Percentiles rank a stretch among this genome's conserved stretches.
phyloP scores from a whole-genome alignment of 2,113 vertebrate genomes.

The Ranitomeya imitator region DNA sequence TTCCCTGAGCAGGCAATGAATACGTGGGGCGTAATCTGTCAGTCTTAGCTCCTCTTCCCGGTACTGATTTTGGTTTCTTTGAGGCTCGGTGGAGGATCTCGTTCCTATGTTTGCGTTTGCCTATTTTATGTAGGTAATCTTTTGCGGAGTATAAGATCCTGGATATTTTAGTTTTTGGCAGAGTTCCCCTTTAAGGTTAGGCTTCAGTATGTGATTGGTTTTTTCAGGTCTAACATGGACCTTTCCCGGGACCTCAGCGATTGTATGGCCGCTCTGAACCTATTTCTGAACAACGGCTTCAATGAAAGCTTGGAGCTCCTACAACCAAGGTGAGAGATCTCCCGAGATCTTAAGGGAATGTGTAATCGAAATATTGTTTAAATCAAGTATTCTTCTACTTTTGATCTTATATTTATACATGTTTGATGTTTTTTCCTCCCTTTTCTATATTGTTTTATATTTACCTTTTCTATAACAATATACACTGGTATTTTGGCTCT shows the following conservation, averaged over 20 bases:
- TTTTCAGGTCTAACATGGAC: constrained; percentile 32
- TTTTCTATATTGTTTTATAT: no score
- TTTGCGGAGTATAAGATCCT: no score
- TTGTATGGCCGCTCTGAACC: constrained; percentile 79
- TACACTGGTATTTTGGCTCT: no score
- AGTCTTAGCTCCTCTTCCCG: background rate
- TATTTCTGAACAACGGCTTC: constrained; percentile 82
- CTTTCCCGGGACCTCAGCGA: constrained; percentile 69
- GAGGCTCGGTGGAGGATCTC: background rate
- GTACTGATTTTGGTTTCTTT: background rate
- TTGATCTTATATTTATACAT: no score
- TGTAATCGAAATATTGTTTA: background rate
- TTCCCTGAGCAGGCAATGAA: no score
- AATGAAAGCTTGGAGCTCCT: constrained; percentile 76
- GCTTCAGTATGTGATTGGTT: background rate
- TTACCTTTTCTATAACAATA: no score
- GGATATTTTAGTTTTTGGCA: background rate
- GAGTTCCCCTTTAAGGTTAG: background rate
- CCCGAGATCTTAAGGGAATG: background rate
- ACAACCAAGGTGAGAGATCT: constrained; percentile 70
- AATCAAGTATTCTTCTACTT: no score
- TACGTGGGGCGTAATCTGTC: background rate
- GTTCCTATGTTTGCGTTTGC: no score
- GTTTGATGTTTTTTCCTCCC: no score
- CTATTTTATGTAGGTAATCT: no score